phyloP scores from a whole-genome alignment of 2,888 invertebrate genomes.

The Metellina segmentata region DNA sequence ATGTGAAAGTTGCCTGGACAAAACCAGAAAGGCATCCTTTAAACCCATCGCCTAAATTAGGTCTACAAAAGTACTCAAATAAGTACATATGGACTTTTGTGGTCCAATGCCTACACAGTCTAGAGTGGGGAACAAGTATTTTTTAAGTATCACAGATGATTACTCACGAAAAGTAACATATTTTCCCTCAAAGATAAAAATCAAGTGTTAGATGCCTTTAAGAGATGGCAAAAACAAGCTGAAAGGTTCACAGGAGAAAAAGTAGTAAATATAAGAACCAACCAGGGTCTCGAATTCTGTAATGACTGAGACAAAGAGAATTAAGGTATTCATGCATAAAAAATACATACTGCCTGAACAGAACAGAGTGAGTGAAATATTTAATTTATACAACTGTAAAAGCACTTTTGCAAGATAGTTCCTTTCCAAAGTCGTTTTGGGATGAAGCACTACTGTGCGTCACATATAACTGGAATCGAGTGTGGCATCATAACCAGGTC shows the following conservation, averaged over 20 bases:
- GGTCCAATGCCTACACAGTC: no score
- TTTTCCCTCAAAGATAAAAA: neutral
- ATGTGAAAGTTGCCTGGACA: conserved; percentile 21
- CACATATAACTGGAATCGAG: no score
- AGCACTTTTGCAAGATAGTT: no score
- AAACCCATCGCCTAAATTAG: conserved; percentile 1
- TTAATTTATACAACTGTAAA: no score
- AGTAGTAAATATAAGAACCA: conserved; percentile 10
- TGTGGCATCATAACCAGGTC: no score
- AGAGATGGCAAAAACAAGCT: neutral
- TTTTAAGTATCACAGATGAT: conserved; percentile 21
- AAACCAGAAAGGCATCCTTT: no score
- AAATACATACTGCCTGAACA: neutral
- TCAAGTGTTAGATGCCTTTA: neutral
- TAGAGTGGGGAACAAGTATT: conserved; percentile 16
- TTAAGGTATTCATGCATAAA: neutral
- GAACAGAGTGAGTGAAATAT: no score
- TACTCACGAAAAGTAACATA: neutral
- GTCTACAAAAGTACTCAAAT: conserved; percentile 4
- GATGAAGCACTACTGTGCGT: no score
- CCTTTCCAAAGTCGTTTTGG: no score
- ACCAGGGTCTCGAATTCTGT: conserved; percentile 13
- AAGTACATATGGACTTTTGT: neutral
- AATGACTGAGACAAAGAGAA: neutral
- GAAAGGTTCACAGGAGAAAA: neutral